These are phyloP conservation scores for Ahaetulla prasina DNA, from an alignment of 2,113 vertebrate species.

Conservation along the genomic window DNA sequence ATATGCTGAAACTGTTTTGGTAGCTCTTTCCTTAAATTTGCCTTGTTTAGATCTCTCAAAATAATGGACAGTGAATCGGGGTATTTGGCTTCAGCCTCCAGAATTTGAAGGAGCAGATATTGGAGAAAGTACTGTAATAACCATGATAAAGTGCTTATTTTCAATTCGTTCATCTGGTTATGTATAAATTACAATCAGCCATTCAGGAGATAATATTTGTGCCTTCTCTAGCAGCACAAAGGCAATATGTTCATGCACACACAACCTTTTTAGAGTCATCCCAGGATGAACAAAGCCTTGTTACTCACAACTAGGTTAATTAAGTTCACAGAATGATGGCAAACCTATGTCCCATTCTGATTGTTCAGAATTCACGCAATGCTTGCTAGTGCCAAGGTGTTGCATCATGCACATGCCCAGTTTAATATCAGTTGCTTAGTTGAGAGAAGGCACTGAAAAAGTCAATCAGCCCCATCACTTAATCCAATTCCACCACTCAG, in stretches of 20 bases:
- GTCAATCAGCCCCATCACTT: neutral
- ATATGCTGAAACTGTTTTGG: too few species aligned
- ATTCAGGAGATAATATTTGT: neutral
- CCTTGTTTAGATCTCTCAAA: too few species aligned
- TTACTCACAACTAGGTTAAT: neutral
- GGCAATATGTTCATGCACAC: neutral
- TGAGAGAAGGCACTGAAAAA: neutral
- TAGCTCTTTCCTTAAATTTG: too few species aligned
- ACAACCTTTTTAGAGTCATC: neutral
- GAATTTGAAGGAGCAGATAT: neutral
- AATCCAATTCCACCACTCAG: neutral
- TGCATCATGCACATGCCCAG: neutral
- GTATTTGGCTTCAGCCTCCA: too few species aligned
- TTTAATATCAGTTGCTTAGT: neutral
- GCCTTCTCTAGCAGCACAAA: neutral
- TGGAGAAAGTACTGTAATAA: neutral
- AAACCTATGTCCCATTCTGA: neutral
- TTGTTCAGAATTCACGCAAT: neutral
- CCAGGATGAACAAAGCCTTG: neutral
- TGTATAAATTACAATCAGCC: neutral
- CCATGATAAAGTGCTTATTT: neutral
- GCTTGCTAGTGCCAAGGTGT: neutral
- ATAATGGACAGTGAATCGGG: too few species aligned
- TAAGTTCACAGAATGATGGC: neutral
- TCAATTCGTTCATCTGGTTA: neutral